Evolutionary conservation across 2,888 invertebrate species (phyloP), one percentile per base, ranked within the genome.

Genomic region (Asteroscopus sphinx): DNA sequence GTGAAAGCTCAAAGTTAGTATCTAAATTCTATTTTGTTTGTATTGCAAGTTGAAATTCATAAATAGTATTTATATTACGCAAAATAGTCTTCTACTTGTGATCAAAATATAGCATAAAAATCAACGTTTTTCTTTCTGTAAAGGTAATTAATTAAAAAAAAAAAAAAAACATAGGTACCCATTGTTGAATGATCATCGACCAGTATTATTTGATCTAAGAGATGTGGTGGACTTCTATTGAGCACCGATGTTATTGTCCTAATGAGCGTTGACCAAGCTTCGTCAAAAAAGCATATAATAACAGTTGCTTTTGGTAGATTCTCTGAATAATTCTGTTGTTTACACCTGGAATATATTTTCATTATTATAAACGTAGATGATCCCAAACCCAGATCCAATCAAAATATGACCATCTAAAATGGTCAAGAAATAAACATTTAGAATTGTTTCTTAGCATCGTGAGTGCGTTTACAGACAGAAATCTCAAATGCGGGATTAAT

Each of bases 181-280:
- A 97, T 97, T 78, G 98, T 97, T 11, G 98, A 98, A 89, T 95
- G 98, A 85, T 99, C 99, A 87, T 99, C 99, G 7, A 99, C 98
- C 5, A 99, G 95, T 81, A 99, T 97, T 45, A 99, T 96, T 90
- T 99, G 98, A 73, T 97, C 96, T 75, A 99, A 95, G 35, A 99
- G 95, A 75, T 97, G 95, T 5, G 95, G 88, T 0, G 99, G 99
- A 0, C 99, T 98, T 76, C 98, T 95, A 84, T 98, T 97, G 35
- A 99, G 85, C 15, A 99, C 98, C n/a, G 98, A 98, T 87, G 98
- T 97, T 2, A 99, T 97, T 0, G 99, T 99, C 57, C 99, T 95
- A 61, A 99, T 86, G 1, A 99, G 95, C 1, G 99, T 98, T 0
- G 98, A 98, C 99, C 99, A 99, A 0, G 99, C 99, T 93, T 99